A percentile compares a stretch with the other conserved stretches of the same genome.
Evolutionary conservation across 1,140 invertebrate genomes (phyloP).

Genomic region (Brachionus koreanus): DNA sequence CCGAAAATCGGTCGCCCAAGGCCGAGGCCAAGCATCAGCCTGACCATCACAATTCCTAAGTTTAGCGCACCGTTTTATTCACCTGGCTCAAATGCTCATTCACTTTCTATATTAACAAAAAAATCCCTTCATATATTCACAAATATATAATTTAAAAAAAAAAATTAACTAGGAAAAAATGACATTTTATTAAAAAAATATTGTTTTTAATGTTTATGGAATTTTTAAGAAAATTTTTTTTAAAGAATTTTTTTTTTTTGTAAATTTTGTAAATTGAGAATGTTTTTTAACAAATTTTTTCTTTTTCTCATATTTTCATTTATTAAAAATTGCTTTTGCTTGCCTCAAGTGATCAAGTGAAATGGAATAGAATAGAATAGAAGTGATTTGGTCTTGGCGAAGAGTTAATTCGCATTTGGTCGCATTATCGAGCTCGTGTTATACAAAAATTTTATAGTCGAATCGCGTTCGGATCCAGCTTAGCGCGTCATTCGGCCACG

Average conservation of each 20-base stretch:
- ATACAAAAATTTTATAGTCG: background rate
- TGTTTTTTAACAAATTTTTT: background rate
- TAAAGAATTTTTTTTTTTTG: slow-evolving; percentile 24
- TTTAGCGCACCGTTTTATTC: background rate
- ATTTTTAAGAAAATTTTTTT: slow-evolving; percentile 18
- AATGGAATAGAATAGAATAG: background rate
- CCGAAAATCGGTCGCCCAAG: background rate
- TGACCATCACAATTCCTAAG: background rate
- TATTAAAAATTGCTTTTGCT: background rate
- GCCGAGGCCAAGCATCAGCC: background rate
- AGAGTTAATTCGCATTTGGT: background rate
- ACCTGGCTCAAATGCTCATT: background rate
- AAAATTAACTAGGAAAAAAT: background rate
- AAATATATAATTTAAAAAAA: too few relatives aligned
- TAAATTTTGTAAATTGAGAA: slow-evolving; percentile 18
- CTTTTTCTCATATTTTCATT: background rate
- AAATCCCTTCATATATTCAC: too few relatives aligned
- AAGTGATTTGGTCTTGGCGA: background rate
- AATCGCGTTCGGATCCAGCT: background rate
- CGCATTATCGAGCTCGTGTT: background rate
- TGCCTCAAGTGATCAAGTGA: background rate
- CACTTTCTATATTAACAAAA: background rate
- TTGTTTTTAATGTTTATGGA: background rate
- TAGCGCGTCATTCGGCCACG: background rate
- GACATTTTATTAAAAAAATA: background rate